phyloP scores from a whole-genome alignment of 2,113 vertebrate species.

The Sebastes fasciatus region DNA sequence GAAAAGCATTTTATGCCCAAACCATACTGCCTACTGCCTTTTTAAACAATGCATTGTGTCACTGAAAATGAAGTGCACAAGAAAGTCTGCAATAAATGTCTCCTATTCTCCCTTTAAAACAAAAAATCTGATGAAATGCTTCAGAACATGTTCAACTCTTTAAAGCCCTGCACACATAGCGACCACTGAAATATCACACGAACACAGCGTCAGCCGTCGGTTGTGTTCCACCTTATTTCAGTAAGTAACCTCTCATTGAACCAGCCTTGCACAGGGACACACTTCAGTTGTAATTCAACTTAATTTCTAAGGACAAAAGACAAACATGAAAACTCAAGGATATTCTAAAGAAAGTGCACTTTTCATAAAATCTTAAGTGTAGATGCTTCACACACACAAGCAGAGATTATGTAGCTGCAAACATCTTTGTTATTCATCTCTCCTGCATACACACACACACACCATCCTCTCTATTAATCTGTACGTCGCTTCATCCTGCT shows the following conservation, averaged over 20 bases:
- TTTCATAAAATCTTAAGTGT: background rate
- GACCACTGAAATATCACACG: background rate
- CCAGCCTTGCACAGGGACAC: background rate
- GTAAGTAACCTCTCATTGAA: slow-evolving; percentile 7
- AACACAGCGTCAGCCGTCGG: background rate
- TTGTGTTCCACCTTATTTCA: background rate
- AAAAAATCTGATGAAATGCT: background rate
- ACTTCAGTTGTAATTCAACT: slow-evolving; percentile 8
- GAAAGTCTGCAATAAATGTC: background rate
- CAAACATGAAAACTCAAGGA: background rate
- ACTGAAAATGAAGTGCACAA: background rate
- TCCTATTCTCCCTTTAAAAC: background rate
- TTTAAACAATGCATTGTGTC: too few species aligned
- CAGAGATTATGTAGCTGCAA: slow-evolving; percentile 1
- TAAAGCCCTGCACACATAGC: background rate
- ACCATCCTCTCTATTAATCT: slow-evolving; percentile 29
- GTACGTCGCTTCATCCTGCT: slow-evolving; percentile 9
- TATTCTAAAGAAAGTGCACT: background rate
- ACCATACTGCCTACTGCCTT: too few species aligned
- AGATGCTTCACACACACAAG: background rate
- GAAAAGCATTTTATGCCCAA: background rate
- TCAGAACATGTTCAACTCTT: background rate
- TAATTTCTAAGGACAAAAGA: slow-evolving; percentile 1
- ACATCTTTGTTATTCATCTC: slow-evolving; percentile 29
- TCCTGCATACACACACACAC: slow-evolving; percentile 13